Conservation (phyloP, 2,113 vertebrate species). For the Pollimyrus isidori region DNA sequence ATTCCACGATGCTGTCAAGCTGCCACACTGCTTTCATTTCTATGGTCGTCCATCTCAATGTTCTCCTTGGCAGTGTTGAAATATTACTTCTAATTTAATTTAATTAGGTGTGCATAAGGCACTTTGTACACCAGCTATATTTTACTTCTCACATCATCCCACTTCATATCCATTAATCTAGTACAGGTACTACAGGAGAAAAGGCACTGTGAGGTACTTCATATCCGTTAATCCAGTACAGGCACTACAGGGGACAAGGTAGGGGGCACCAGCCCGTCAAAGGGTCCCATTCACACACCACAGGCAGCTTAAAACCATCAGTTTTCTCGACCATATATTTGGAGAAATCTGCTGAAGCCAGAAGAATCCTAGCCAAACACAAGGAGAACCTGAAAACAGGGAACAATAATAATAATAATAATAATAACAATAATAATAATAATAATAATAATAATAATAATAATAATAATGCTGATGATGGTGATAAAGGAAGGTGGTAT, state of each 20-base stretch:
- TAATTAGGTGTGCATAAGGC: neutral
- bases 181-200: neutral
- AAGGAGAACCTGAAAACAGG: too few relatives aligned
- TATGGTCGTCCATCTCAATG: neutral
- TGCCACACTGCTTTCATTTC: neutral
- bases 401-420: too few relatives aligned
- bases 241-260: neutral
- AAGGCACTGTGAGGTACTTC: neutral
- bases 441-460: too few relatives aligned
- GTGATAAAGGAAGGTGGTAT: too few relatives aligned
- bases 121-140: neutral
- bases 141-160: neutral
- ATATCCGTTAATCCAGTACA: neutral
- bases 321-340: too few relatives aligned
- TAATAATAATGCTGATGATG: too few relatives aligned
- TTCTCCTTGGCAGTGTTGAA: neutral
- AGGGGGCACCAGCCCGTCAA: too few relatives aligned
- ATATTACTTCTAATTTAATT: neutral
- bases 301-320: too few relatives aligned
- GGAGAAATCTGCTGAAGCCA: too few relatives aligned
- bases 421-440: too few relatives aligned
- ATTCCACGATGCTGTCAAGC: neutral
- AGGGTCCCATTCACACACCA: too few relatives aligned
- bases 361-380: too few relatives aligned
- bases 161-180: neutral